Evolutionary conservation across 2,113 vertebrate genomes (phyloP), one percentile per base, ranked within the genome.

Genomic region (Himantopus leucocephalus): DNA sequence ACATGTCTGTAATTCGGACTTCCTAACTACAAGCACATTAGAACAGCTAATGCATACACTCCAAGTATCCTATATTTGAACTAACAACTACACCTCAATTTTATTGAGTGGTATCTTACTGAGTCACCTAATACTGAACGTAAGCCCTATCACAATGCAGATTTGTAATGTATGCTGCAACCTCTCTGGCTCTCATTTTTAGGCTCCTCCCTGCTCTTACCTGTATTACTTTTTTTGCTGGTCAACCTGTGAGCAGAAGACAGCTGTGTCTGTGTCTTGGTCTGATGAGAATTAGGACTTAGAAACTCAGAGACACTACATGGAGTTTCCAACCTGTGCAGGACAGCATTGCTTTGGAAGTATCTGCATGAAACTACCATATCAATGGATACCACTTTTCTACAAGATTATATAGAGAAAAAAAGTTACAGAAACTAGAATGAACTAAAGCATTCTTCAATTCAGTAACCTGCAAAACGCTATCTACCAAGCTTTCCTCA

Each of bases 101-200:
- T 88, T 71, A 74, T 27, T 20, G 0, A 37, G 34, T 11, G 34
- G 15, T 14, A 39, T 13, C 62, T 58, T 62, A 39, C 43, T 29
- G 39, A 89, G 76, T 68, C 72, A 83, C 56, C 24, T 30, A 72
- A 37, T 12, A n/a, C 39, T 20, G 53, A 63, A 50, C 1, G 0
- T 20, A 41, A 88, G 9, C 13, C 2, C 0, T 4, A 27, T 8
- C 41, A 72, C 37, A 26, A 32, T 6, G 3, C 1, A 76, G 16
- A 63, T n/a, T 4, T 53, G 37, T 2, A 17, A 6, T 1, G 15
- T 6, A 27, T 10, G 32, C 64, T 70, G 64, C 30, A 76, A 84
- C 19, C 10, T 43, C 58, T 55, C 63, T 74, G 27, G 34, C 11
- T 67, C 66, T 39, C 59, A 32, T 66, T 66, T 60, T 60, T 7